Percentiles rank a stretch among this genome's conserved stretches.
These are phyloP conservation scores for Eristalinus aeneus DNA, from an alignment of 2,888 invertebrate genomes.

Conservation along the genomic window DNA sequence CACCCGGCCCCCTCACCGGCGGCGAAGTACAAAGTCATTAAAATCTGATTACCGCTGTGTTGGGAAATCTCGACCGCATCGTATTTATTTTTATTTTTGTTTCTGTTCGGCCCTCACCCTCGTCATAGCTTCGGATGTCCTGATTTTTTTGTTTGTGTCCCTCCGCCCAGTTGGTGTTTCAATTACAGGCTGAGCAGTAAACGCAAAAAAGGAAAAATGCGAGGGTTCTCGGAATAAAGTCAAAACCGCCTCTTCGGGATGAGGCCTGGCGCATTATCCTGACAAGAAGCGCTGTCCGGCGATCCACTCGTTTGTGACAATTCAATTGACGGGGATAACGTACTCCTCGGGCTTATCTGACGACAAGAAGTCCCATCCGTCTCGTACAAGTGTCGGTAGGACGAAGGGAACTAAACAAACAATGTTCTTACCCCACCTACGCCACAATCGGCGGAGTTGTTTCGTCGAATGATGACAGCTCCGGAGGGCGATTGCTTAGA, in stretches of 20 bases:
- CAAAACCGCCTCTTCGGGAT: background rate
- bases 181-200: background rate
- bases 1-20: background rate
- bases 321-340: background rate
- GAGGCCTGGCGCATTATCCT: background rate
- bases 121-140: background rate
- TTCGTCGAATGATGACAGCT: conserved; percentile 24
- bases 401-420: background rate
- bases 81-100: background rate
- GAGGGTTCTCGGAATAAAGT: background rate
- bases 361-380: background rate
- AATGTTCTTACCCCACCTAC: background rate
- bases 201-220: background rate
- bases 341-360: background rate
- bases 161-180: background rate
- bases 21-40: conserved; percentile 28
- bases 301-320: background rate
- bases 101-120: background rate
- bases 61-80: conserved; percentile 3
- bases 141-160: background rate
- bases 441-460: background rate
- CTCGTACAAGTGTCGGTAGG: background rate
- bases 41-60: conserved; percentile 27
- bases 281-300: background rate
- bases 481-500: background rate